Conservation (phyloP, 2,888 invertebrate species). For the Cotesia congregata region DNA sequence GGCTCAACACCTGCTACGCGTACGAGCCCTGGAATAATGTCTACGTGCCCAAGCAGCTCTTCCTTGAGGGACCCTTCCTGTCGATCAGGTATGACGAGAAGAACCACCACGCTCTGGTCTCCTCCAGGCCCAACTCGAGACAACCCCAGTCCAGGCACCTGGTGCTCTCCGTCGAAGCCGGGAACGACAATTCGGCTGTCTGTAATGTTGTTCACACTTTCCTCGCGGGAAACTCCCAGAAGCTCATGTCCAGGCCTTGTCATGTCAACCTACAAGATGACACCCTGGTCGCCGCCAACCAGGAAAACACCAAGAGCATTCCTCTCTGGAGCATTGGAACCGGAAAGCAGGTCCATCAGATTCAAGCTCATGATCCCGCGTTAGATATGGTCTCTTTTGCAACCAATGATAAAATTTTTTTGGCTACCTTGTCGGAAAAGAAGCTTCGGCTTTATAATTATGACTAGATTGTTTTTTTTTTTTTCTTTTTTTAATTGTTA, state of each 20-base stretch:
- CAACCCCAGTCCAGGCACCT: conserved; percentile 71
- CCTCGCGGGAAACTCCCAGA: conserved; percentile 78
- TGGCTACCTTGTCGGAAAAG: conserved; percentile 79
- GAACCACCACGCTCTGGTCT: conserved; percentile 78
- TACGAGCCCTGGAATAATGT: conserved; percentile 71
- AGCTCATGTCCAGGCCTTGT: conserved; percentile 78
- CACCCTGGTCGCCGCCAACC: conserved; percentile 80
- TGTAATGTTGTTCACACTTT: conserved; percentile 76
- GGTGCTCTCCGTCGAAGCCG: conserved; percentile 70
- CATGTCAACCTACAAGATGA: conserved; percentile 74
- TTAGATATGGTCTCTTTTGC: conserved; percentile 78
- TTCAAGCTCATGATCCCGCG: conserved; percentile 78
- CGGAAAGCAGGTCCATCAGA: conserved; percentile 72
- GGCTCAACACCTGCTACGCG: conserved; percentile 80
- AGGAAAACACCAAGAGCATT: conserved; percentile 79
- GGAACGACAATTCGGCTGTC: conserved; percentile 70
- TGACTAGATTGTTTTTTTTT: conserved; percentile 37
- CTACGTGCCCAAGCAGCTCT: conserved; percentile 67
- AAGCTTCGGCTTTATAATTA: conserved; percentile 77
- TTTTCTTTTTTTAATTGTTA: neutral
- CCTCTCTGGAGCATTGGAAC: conserved; percentile 77
- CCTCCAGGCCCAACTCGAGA: conserved; percentile 77
- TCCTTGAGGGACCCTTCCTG: conserved; percentile 83
- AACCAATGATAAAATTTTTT: conserved; percentile 71
- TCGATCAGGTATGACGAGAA: conserved; percentile 79